phyloP scores from a whole-genome alignment of 2,888 invertebrate genomes.

The Pasiphila rectangulata region DNA sequence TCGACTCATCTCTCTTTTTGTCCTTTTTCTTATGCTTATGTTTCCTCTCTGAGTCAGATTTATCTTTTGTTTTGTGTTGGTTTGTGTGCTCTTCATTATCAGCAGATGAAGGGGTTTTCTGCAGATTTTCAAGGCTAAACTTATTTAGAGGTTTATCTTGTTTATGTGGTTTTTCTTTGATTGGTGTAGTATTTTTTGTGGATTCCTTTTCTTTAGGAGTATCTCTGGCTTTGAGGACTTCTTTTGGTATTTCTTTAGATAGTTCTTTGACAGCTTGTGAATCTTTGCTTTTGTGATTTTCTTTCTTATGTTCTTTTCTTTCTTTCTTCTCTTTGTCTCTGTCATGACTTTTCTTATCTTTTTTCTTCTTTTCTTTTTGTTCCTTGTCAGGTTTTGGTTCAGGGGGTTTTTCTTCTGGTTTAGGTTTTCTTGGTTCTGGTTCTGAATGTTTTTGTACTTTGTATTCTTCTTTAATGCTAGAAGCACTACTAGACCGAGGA shows the following conservation, averaged over 20 bases:
- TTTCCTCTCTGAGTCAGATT: constrained; percentile 75
- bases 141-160: constrained; percentile 68
- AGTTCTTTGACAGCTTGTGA: constrained; percentile 59
- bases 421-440: constrained; percentile 60
- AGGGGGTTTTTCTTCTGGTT: constrained; percentile 72
- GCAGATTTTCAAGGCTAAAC: constrained; percentile 73
- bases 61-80: constrained; percentile 71
- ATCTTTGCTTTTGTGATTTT: constrained; percentile 73
- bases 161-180: constrained; percentile 65
- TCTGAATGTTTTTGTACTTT: constrained; percentile 61
- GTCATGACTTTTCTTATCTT: constrained; percentile 84
- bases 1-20: constrained; percentile 83
- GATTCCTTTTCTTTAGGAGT: constrained; percentile 52
- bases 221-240: constrained; percentile 66
- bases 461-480: constrained; percentile 71
- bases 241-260: constrained; percentile 56
- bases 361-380: constrained; percentile 78
- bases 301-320: constrained; percentile 81
- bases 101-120: constrained; percentile 69
- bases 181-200: constrained; percentile 55
- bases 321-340: constrained; percentile 82
- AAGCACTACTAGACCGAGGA: constrained; percentile 65
- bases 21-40: constrained; percentile 84
- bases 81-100: constrained; percentile 61
- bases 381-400: constrained; percentile 80